These are phyloP conservation scores for Cyanoliseus patagonus DNA, from an alignment of 2,113 vertebrate genomes.

Conservation along the genomic window DNA sequence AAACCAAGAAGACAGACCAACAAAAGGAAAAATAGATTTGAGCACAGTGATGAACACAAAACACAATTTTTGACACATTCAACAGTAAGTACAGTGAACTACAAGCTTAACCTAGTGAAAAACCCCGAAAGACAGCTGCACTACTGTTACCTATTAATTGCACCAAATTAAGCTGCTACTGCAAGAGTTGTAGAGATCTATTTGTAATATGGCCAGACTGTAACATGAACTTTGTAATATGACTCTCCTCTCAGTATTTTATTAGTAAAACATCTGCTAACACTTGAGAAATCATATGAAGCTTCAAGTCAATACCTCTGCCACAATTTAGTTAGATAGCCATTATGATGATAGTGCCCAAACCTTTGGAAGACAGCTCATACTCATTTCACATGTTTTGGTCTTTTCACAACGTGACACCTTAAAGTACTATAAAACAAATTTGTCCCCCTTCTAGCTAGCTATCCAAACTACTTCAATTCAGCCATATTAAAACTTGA, in stretches of 20 bases:
- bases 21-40: background rate
- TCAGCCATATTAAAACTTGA: background rate
- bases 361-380: background rate
- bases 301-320: background rate
- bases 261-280: background rate
- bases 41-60: background rate
- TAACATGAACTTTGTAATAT: background rate
- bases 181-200: background rate
- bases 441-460: background rate
- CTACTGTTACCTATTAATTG: background rate
- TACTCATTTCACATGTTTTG: background rate
- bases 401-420: background rate
- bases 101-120: background rate
- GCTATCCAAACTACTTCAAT: background rate
- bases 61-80: background rate
- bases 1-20: background rate
- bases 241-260: background rate
- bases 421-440: background rate
- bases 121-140: background rate
- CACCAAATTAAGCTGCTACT: background rate
- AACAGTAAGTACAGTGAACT: background rate
- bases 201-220: background rate
- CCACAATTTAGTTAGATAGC: background rate
- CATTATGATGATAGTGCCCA: background rate
- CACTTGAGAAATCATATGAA: background rate